Evolutionary conservation across 2,797 vertebrate species (phyloP).

Genomic region (Scleropages formosus): DNA sequence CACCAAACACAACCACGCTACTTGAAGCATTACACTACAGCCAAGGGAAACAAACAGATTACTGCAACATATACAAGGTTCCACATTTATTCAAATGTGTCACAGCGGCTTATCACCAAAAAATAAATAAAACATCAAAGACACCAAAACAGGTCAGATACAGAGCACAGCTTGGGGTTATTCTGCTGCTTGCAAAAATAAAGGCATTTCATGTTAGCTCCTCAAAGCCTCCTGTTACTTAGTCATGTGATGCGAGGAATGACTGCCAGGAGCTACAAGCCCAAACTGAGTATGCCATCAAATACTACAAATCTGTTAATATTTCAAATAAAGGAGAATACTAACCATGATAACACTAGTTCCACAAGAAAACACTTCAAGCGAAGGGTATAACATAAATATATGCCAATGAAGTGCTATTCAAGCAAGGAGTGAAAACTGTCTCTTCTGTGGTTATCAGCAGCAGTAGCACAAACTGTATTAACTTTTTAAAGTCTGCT

Average conservation of each 20-base stretch:
- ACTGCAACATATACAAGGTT: neutral
- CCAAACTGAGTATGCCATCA: neutral
- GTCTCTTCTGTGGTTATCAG: too few relatives aligned
- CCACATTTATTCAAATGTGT: constrained; percentile 3
- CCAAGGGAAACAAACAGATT: neutral
- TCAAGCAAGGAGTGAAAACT: too few relatives aligned
- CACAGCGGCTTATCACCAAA: neutral
- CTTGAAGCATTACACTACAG: neutral
- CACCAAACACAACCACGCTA: neutral
- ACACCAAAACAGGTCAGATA: neutral
- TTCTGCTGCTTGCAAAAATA: neutral
- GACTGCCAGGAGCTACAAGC: constrained; percentile 11
- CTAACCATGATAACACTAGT: neutral
- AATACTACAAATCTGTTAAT: neutral
- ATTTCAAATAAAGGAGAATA: neutral
- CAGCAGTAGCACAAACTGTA: too few relatives aligned
- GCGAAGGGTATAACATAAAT: neutral
- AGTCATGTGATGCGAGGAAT: neutral
- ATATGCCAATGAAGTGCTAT: too few relatives aligned
- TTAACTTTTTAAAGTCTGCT: too few relatives aligned
- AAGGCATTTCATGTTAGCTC: neutral
- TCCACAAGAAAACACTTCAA: neutral
- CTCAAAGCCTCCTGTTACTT: neutral
- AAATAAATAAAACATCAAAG: constrained; percentile 5
- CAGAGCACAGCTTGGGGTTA: constrained; percentile 4